Evolutionary conservation across 2,113 vertebrate genomes (phyloP).

Genomic region (Trematomus loennbergii): DNA sequence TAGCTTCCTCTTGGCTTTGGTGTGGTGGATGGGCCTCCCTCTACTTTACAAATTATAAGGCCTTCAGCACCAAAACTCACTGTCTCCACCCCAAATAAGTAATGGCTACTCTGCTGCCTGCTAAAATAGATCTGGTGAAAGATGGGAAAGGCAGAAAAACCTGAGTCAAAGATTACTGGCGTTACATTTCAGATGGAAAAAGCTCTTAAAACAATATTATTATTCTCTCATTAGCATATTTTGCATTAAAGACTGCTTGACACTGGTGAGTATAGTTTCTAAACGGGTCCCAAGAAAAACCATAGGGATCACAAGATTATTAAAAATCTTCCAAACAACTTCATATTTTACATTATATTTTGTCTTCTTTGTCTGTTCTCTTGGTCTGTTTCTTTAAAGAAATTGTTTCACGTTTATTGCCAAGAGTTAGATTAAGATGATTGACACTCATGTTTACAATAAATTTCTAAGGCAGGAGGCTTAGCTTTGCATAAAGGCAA

Average conservation of each 20-base stretch:
- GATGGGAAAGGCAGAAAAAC: slow-evolving; percentile 28
- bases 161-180: slow-evolving; percentile 24
- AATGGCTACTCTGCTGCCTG: slow-evolving; percentile 72
- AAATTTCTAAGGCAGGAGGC: neutral
- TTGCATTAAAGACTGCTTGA: neutral
- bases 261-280: neutral
- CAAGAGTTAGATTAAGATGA: no score
- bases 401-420: no score
- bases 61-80: slow-evolving; percentile 67
- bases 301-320: neutral
- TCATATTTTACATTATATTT: no score
- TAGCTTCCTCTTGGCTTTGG: slow-evolving; percentile 77
- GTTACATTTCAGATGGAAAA: slow-evolving; percentile 20
- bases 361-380: no score
- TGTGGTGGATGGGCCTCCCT: slow-evolving; percentile 82
- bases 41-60: slow-evolving; percentile 83
- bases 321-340: neutral
- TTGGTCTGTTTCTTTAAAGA: no score
- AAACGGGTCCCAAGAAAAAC: neutral
- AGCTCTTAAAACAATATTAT: neutral
- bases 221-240: neutral
- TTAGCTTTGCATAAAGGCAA: neutral
- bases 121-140: slow-evolving; percentile 78
- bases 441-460: neutral
- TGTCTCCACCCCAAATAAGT: slow-evolving; percentile 84